Conservation (phyloP, 1,140 invertebrate genomes). For the Anastrepha ludens region DNA sequence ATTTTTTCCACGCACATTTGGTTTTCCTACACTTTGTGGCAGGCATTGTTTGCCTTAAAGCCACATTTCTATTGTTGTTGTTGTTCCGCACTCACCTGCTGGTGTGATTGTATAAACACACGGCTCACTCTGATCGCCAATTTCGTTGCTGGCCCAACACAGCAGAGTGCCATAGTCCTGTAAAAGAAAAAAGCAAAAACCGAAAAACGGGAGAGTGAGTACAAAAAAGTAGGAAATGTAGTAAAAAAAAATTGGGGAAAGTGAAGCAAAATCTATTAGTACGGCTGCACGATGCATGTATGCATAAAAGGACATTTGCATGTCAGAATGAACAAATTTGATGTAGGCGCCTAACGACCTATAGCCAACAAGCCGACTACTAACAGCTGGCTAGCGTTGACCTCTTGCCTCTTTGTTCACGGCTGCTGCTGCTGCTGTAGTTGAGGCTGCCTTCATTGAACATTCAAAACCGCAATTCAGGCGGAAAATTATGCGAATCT, state of each 20-base stretch:
- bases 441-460: neutral
- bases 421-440: neutral
- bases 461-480: conserved; percentile 66
- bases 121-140: conserved; percentile 83
- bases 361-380: conserved; percentile 8
- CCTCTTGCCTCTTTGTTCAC: neutral
- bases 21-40: neutral
- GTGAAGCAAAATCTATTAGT: conserved; percentile 18
- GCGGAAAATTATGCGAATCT: conserved; percentile 69
- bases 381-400: conserved; percentile 13
- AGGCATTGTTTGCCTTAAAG: too few species aligned
- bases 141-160: conserved; percentile 85
- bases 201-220: conserved; percentile 42
- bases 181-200: conserved; percentile 66
- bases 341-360: neutral
- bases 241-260: conserved; percentile 3
- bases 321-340: neutral
- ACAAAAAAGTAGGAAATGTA: neutral
- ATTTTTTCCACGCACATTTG: neutral
- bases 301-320: neutral
- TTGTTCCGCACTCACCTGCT: conserved; percentile 77
- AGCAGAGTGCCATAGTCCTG: conserved; percentile 86
- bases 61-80: neutral
- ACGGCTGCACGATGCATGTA: neutral
- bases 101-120: conserved; percentile 87